Evolutionary conservation across 1,140 invertebrate genomes (phyloP).

Genomic region (Drosophila azteca): DNA sequence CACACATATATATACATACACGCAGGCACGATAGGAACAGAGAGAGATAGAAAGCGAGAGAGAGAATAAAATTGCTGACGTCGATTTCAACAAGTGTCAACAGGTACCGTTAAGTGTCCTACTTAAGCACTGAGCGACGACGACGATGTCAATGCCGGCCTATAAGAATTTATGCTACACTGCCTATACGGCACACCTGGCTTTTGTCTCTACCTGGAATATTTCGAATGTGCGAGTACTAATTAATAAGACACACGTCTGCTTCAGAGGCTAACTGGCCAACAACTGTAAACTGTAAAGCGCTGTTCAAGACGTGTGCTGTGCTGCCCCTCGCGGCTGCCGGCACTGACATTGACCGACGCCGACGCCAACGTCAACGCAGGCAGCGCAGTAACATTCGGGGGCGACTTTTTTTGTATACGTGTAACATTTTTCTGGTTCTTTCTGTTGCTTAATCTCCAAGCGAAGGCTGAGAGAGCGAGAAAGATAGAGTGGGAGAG

Average conservation of each 20-base stretch:
- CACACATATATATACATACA: background rate
- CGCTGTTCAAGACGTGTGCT: constrained; percentile 6
- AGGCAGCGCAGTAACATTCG: constrained; percentile 8
- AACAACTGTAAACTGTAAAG: constrained; percentile 51
- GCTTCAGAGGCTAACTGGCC: constrained; percentile 43
- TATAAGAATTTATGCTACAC: constrained; percentile 38
- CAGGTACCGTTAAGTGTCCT: constrained; percentile 69
- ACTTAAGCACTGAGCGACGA: constrained; percentile 38
- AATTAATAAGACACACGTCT: constrained; percentile 49
- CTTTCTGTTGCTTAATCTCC: constrained; percentile 36
- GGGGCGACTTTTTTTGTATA: constrained; percentile 63
- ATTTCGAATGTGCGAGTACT: constrained; percentile 1
- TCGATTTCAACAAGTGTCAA: constrained; percentile 54
- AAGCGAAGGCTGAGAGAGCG: constrained; percentile 1
- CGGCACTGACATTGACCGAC: constrained; percentile 64
- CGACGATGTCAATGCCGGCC: constrained; percentile 3
- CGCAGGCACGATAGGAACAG: background rate
- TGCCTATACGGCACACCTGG: constrained; percentile 14
- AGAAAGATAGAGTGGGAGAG: constrained; percentile 3
- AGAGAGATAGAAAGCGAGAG: constrained; percentile 1
- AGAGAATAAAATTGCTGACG: constrained; percentile 44
- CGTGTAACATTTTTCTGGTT: constrained; percentile 79
- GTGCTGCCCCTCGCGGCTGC: constrained; percentile 10
- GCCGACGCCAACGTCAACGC: constrained; percentile 38
- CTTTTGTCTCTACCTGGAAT: constrained; percentile 24